phyloP scores from a whole-genome alignment of 2,888 invertebrate species.

The Melieria crassipennis region DNA sequence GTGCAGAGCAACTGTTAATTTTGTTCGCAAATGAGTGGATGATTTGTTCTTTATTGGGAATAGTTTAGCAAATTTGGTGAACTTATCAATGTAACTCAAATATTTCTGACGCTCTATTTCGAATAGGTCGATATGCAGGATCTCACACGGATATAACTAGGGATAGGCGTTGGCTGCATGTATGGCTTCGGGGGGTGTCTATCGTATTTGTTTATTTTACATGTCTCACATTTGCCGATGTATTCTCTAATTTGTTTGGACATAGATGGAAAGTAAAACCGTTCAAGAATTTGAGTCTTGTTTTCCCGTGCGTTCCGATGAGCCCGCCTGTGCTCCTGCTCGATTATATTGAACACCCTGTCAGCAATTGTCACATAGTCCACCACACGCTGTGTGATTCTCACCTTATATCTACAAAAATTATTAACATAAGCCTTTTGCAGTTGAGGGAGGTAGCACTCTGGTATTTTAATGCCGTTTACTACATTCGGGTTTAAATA shows the following conservation, averaged over 20 bases:
- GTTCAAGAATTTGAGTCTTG: constrained; percentile 25
- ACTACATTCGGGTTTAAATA: constrained; percentile 1
- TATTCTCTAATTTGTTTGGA: constrained; percentile 18
- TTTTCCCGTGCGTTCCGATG: constrained; percentile 22
- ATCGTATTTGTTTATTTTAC: constrained; percentile 30
- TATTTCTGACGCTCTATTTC: constrained; percentile 39
- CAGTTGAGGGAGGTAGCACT: background rate
- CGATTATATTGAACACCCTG: constrained; percentile 5
- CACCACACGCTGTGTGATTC: constrained; percentile 15
- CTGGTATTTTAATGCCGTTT: constrained; percentile 9
- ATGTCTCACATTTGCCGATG: background rate
- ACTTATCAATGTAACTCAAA: constrained; percentile 35
- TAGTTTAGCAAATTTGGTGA: constrained; percentile 39
- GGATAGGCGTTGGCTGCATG: constrained; percentile 21
- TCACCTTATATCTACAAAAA: constrained; percentile 1
- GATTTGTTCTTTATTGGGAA: constrained; percentile 38
- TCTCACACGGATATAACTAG: constrained; percentile 17
- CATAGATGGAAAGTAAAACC: constrained; percentile 21
- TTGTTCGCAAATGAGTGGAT: constrained; percentile 32
- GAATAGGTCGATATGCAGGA: constrained; percentile 34
- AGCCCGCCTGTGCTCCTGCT: constrained; percentile 19
- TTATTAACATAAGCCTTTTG: background rate
- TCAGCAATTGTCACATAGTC: background rate
- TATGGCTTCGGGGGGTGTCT: constrained; percentile 5
- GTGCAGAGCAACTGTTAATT: constrained; percentile 37